A percentile compares a stretch with the other conserved stretches of the same genome.
Evolutionary conservation across 2,113 vertebrate genomes (phyloP).

Genomic region (Thermophis baileyi): DNA sequence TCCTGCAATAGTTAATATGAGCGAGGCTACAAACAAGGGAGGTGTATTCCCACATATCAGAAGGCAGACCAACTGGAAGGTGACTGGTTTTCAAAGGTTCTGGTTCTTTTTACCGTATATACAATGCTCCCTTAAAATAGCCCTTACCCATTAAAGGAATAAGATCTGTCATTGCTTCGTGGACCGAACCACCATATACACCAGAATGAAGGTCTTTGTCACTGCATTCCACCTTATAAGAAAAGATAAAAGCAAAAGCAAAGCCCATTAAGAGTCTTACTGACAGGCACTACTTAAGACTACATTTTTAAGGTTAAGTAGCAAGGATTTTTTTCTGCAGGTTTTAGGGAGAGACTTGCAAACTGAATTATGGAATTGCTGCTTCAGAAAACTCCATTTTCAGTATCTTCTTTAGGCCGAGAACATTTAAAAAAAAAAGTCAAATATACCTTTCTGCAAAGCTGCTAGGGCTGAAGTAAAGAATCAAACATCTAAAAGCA

Average conservation of each 20-base stretch:
- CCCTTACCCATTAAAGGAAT: slow-evolving; percentile 86
- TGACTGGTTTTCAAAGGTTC: not conserved
- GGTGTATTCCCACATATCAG: not conserved
- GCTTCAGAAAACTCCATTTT: not conserved
- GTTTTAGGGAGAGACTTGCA: not conserved
- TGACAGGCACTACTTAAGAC: not conserved
- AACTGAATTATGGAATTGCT: not conserved
- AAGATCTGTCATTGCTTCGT: slow-evolving; percentile 95
- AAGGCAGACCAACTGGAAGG: not conserved
- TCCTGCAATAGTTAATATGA: not conserved
- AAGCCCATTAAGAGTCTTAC: not conserved
- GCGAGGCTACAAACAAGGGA: not conserved
- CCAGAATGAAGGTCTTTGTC: slow-evolving; percentile 92
- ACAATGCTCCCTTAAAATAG: not conserved
- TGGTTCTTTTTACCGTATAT: not conserved
- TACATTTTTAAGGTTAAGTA: not conserved
- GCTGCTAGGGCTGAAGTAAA: not conserved
- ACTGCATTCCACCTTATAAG: slow-evolving; percentile 75
- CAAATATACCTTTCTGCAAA: not conserved
- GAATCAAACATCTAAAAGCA: not conserved
- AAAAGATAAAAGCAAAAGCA: slow-evolving; percentile 18
- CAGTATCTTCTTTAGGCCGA: not conserved
- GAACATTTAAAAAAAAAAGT: not conserved
- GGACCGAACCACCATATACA: slow-evolving; percentile 91
- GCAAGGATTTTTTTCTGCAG: not conserved